Conservation (phyloP, 2,888 invertebrate genomes). For the Rhagonycha lutea region DNA sequence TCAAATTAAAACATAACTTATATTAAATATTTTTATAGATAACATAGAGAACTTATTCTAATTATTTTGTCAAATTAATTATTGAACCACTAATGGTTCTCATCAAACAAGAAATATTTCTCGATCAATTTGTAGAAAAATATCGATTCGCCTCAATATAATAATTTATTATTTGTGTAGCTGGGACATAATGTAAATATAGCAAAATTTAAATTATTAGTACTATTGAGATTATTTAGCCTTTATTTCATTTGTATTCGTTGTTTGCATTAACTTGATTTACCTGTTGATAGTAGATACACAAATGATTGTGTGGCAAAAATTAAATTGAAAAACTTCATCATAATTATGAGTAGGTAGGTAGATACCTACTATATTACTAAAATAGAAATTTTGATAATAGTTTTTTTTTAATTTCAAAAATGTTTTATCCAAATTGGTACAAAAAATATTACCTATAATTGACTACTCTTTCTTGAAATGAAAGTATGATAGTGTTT, state of each 20-base stretch:
- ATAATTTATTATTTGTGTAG: background rate
- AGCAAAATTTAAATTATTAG: conserved; percentile 3
- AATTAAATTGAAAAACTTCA: conserved; percentile 9
- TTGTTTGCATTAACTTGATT: conserved; percentile 16
- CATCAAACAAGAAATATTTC: background rate
- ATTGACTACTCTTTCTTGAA: no score
- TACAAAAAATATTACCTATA: background rate
- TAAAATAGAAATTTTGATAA: background rate
- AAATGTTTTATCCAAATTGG: background rate
- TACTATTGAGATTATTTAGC: conserved; percentile 34
- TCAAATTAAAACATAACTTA: background rate
- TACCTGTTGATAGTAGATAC: conserved; percentile 40
- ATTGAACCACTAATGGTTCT: background rate
- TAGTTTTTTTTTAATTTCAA: background rate
- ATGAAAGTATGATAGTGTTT: no score
- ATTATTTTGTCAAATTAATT: background rate
- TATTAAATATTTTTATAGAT: background rate
- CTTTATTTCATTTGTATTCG: conserved; percentile 31
- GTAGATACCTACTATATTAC: background rate
- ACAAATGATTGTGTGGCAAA: conserved; percentile 30
- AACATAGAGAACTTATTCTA: background rate
- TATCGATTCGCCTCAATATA: background rate
- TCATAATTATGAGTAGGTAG: background rate
- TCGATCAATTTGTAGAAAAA: background rate
- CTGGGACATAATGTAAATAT: background rate